phyloP scores from a whole-genome alignment of 2,113 vertebrate species.

The Melanotaenia duboulayi region DNA sequence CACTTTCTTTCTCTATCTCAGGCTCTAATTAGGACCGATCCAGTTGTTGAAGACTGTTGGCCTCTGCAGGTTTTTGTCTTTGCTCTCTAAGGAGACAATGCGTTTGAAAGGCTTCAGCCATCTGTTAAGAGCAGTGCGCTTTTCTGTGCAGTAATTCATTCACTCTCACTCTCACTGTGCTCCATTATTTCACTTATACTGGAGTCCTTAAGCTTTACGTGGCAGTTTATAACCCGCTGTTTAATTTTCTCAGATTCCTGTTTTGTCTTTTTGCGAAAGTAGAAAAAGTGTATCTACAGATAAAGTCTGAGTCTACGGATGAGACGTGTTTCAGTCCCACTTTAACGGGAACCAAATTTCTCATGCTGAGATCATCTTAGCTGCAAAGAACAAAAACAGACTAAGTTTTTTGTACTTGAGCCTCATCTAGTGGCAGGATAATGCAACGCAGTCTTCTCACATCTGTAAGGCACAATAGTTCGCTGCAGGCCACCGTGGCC shows the following conservation, averaged over 20 bases:
- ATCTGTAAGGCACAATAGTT: conserved; percentile 42
- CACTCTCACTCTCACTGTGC: neutral
- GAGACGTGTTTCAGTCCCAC: neutral
- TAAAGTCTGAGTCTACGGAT: too few relatives aligned
- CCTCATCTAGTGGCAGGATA: conserved; percentile 52
- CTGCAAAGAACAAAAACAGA: neutral
- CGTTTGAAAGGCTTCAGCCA: conserved; percentile 39
- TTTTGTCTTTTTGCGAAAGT: neutral
- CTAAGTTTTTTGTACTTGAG: conserved; percentile 23
- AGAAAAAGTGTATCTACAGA: neutral
- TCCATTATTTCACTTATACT: conserved; percentile 1
- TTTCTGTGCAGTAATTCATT: conserved; percentile 20
- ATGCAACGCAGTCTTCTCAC: conserved; percentile 31
- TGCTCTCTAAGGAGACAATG: conserved; percentile 36
- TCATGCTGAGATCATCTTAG: neutral
- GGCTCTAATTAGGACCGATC: conserved; percentile 43
- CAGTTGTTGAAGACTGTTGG: conserved; percentile 41
- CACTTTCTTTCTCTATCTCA: neutral
- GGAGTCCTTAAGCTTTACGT: neutral
- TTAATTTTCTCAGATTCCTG: neutral
- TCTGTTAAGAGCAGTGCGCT: conserved; percentile 49
- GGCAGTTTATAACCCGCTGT: neutral
- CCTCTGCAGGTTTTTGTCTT: conserved; percentile 39
- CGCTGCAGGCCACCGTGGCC: neutral
- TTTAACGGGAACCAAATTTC: neutral